Conservation (phyloP, 2,797 vertebrate genomes). For the Coregonus suidteri region DNA sequence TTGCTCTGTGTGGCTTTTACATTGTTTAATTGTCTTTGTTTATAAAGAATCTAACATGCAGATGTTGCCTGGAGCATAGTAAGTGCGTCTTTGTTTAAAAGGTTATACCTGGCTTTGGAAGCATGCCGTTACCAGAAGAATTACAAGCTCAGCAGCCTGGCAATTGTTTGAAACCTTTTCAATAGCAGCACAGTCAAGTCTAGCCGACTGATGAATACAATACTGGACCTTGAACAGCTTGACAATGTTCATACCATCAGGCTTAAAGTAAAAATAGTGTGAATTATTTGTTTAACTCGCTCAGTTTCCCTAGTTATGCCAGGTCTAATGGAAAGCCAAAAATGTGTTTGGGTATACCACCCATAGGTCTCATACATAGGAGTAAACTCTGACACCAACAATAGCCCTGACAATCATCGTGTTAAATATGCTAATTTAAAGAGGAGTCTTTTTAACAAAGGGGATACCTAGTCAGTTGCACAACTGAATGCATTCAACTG, state of each 20-base stretch:
- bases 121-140: conserved; percentile 55
- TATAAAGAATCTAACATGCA: conserved; percentile 66
- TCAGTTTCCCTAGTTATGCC: neutral
- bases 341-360: neutral
- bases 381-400: neutral
- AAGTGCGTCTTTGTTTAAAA: conserved; percentile 67
- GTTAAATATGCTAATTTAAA: neutral
- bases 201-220: conserved; percentile 21
- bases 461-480: no score
- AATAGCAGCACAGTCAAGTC: conserved; percentile 41
- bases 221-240: neutral
- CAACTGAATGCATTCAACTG: no score
- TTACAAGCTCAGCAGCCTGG: conserved; percentile 31
- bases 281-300: neutral
- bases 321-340: neutral
- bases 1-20: conserved; percentile 46
- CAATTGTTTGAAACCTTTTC: conserved; percentile 40
- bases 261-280: neutral
- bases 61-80: conserved; percentile 63
- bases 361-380: neutral
- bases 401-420: neutral
- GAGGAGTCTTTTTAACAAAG: neutral
- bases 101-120: conserved; percentile 55
- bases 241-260: neutral
- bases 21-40: conserved; percentile 56